A percentile compares a stretch with the other conserved stretches of the same genome.
phyloP scores from a whole-genome alignment of 2,797 vertebrate genomes.

The Podarcis siculus region DNA sequence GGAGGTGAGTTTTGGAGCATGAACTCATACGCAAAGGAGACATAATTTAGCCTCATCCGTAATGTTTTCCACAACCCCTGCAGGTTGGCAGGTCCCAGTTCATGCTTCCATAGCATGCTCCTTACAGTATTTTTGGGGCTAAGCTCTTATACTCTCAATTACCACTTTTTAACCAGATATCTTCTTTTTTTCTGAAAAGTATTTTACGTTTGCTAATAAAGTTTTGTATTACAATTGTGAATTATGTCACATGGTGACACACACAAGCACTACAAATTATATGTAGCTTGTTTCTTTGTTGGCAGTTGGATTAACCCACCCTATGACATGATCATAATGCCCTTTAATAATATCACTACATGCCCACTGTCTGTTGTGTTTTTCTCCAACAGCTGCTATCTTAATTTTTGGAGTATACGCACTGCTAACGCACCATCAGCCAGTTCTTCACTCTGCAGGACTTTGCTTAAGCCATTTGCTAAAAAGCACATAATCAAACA shows the following conservation, averaged over 20 bases:
- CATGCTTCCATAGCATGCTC: not conserved
- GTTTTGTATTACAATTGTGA: not conserved
- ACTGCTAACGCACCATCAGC: constrained; percentile 20
- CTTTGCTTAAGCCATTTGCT: constrained; percentile 13
- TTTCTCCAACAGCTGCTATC: constrained; percentile 39
- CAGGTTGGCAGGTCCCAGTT: not conserved
- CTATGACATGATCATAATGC: constrained; percentile 43
- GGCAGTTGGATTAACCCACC: constrained; percentile 32
- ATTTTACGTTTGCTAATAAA: not conserved
- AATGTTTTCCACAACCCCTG: not conserved
- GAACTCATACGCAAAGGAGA: not conserved
- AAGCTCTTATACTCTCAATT: not conserved
- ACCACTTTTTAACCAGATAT: not conserved
- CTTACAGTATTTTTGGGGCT: not conserved
- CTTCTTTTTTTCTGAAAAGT: not conserved
- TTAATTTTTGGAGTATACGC: constrained; percentile 46
- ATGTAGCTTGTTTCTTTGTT: not conserved
- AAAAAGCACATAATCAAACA: constrained; percentile 19
- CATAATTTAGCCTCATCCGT: not conserved
- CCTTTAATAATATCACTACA: constrained; percentile 37
- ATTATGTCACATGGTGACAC: not conserved
- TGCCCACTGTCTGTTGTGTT: constrained; percentile 34
- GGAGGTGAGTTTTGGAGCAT: not conserved
- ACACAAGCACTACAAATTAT: not conserved
- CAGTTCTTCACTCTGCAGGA: constrained; percentile 20